phyloP scores from a whole-genome alignment of 2,888 invertebrate species.

The Athalia cordata region DNA sequence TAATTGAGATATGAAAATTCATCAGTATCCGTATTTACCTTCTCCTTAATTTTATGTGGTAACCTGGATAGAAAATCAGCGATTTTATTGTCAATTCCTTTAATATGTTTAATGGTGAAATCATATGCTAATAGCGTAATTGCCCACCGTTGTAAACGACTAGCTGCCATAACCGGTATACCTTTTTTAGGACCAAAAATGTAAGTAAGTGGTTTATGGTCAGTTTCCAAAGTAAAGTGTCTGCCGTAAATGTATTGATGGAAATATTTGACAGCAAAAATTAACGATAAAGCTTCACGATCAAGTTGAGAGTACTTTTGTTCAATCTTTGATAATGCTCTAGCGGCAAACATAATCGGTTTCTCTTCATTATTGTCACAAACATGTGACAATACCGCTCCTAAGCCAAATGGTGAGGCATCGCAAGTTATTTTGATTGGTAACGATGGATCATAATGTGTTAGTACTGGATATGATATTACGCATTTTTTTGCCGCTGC shows the following conservation, averaged over 20 bases:
- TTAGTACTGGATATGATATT: slow-evolving; percentile 50
- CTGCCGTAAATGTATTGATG: slow-evolving; percentile 56
- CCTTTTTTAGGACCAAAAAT: slow-evolving; percentile 53
- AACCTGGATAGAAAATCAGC: slow-evolving; percentile 12
- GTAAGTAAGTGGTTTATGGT: slow-evolving; percentile 50
- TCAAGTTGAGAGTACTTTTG: slow-evolving; percentile 57
- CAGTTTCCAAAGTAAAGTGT: slow-evolving; percentile 52
- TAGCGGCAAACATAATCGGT: slow-evolving; percentile 55
- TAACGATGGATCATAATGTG: slow-evolving; percentile 51
- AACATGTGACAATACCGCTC: slow-evolving; percentile 57
- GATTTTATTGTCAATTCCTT: slow-evolving; percentile 9
- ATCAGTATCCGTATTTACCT: neutral
- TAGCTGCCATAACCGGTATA: slow-evolving; percentile 53
- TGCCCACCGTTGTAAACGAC: slow-evolving; percentile 54
- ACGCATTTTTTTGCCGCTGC: slow-evolving; percentile 53
- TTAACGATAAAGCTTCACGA: slow-evolving; percentile 57
- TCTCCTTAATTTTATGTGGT: neutral
- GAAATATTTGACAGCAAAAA: slow-evolving; percentile 57
- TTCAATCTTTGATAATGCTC: slow-evolving; percentile 52
- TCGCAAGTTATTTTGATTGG: slow-evolving; percentile 59
- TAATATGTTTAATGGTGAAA: slow-evolving; percentile 49
- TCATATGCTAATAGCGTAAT: slow-evolving; percentile 53
- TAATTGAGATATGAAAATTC: slow-evolving; percentile 24
- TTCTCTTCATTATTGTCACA: slow-evolving; percentile 52
- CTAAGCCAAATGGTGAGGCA: slow-evolving; percentile 65